Percentiles rank a stretch among this genome's conserved stretches.
These are phyloP conservation scores for Patiria pectinifera DNA, from an alignment of 53 echinoderm and acorn worm genomes.

Conservation along the genomic window DNA sequence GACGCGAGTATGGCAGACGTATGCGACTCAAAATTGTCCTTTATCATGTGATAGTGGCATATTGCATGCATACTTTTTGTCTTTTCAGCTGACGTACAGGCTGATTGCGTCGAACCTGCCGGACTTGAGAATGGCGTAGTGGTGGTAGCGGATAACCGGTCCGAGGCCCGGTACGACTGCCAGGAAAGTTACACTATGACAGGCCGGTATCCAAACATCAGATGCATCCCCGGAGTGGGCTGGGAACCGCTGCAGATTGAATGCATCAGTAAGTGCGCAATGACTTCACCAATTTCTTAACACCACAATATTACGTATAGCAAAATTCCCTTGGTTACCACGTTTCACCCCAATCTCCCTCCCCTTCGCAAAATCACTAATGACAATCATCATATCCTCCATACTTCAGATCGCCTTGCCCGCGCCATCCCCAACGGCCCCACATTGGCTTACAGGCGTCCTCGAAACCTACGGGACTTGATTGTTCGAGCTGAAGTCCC, in stretches of 20 bases:
- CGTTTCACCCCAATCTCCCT: too few species aligned
- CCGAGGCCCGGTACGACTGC: conserved; percentile 6
- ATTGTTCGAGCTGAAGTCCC: too few species aligned
- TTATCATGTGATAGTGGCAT: not conserved
- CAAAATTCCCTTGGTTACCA: too few species aligned
- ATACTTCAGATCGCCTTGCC: too few species aligned
- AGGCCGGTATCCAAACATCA: not conserved
- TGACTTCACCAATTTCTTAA: not conserved
- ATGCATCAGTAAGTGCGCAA: conserved; percentile 19
- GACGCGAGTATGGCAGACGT: too few species aligned
- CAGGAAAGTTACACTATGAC: conserved; percentile 5
- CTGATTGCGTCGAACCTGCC: conserved; percentile 1
- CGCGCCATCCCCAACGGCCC: too few species aligned
- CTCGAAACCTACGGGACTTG: too few species aligned
- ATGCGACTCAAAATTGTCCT: not conserved
- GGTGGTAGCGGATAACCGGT: not conserved
- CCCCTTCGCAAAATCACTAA: too few species aligned
- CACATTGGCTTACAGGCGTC: too few species aligned
- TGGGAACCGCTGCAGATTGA: conserved; percentile 38
- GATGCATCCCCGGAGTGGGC: conserved; percentile 33
- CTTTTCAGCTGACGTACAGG: not conserved
- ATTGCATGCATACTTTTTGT: not conserved
- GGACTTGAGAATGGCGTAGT: not conserved
- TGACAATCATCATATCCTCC: too few species aligned
- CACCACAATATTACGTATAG: not conserved